A percentile compares a stretch with the other conserved stretches of the same genome.
These are phyloP conservation scores for Thecophora atra DNA, from an alignment of 2,888 invertebrate genomes.

Conservation along the genomic window DNA sequence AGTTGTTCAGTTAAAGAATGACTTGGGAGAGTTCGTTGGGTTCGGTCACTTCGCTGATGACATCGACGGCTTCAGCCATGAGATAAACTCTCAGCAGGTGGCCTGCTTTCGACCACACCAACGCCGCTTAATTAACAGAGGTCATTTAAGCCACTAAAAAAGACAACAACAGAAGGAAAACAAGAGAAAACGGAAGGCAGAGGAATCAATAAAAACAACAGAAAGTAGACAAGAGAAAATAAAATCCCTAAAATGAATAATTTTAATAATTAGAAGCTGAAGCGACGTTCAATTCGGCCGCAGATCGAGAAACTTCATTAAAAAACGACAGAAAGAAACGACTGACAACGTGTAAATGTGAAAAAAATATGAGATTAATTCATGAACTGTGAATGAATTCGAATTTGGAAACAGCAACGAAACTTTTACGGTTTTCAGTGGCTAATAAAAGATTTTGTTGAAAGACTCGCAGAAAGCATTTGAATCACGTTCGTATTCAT, in stretches of 20 bases:
- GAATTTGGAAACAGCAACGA: no score
- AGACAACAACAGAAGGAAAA: neutral
- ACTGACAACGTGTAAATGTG: no score
- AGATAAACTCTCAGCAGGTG: neutral
- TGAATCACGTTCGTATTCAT: neutral
- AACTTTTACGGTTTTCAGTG: no score
- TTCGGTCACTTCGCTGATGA: neutral
- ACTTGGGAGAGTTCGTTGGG: neutral
- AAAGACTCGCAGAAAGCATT: no score
- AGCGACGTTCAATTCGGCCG: conserved; percentile 14
- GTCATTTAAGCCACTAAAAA: neutral
- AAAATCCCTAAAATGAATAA: conserved; percentile 32
- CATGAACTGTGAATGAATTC: no score
- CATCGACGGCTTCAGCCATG: neutral
- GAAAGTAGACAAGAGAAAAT: neutral
- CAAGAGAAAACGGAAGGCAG: neutral
- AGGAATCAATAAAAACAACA: neutral
- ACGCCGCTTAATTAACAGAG: conserved; percentile 6
- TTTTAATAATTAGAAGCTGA: conserved; percentile 36
- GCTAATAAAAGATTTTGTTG: no score
- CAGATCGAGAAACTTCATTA: no score
- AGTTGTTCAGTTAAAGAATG: neutral
- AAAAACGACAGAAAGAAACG: no score
- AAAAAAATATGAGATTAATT: no score
- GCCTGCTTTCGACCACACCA: neutral